A percentile compares a stretch with the other conserved stretches of the same genome.
Evolutionary conservation across 2,113 vertebrate genomes (phyloP).

Genomic region (Ceuthmochares aereus): DNA sequence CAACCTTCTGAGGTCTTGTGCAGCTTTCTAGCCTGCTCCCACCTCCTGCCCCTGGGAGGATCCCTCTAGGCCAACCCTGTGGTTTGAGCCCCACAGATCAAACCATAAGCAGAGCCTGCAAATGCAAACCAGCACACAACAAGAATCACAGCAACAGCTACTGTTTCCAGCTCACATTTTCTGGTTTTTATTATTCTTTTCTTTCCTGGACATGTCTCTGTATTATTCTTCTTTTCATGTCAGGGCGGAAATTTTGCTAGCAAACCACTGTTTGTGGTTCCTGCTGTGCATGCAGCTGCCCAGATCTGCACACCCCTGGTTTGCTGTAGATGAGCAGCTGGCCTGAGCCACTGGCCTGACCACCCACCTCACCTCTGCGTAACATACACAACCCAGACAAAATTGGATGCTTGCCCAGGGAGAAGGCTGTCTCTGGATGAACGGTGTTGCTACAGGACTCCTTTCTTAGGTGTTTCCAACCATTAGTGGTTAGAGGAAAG

Average conservation of each 20-base stretch:
- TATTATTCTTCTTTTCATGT: not conserved
- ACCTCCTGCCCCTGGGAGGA: not conserved
- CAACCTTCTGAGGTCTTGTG: not conserved
- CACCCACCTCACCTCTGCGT: not conserved
- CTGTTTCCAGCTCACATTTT: not conserved
- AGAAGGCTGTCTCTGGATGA: not conserved
- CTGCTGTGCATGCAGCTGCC: not conserved
- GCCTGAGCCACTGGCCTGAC: not conserved
- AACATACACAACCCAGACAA: not conserved
- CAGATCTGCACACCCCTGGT: rapidly evolving
- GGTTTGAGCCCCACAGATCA: not conserved
- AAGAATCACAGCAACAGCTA: not conserved
- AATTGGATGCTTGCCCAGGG: not conserved
- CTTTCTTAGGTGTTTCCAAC: not conserved
- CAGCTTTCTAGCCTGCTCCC: not conserved
- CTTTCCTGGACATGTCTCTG: not conserved
- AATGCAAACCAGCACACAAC: rapidly evolving
- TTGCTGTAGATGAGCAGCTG: not conserved
- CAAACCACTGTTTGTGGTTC: not conserved
- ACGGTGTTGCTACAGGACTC: not conserved
- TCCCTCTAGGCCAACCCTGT: not conserved
- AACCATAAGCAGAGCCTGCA: not conserved
- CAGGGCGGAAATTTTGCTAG: not conserved
- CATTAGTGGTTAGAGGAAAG: not conserved
- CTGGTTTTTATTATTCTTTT: not conserved